Evolutionary conservation across 2,888 invertebrate genomes (phyloP).

Genomic region (Drosophila limbata): DNA sequence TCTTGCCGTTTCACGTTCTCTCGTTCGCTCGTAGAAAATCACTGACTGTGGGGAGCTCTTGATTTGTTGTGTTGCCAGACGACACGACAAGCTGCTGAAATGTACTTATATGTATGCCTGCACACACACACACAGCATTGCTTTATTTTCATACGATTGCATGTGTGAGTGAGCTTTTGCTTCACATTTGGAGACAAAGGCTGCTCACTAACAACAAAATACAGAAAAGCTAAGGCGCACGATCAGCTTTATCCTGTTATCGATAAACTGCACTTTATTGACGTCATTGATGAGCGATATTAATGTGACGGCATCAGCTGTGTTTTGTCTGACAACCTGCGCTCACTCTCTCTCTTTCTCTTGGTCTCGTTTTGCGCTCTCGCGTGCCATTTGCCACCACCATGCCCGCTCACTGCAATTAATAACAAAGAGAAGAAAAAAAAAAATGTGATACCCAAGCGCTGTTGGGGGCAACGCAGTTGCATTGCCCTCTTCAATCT

Average conservation of each 20-base stretch:
- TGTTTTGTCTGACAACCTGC: conserved; percentile 4
- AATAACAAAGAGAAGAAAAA: conserved; percentile 11
- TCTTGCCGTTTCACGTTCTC: conserved; percentile 15
- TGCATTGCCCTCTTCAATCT: conserved; percentile 15
- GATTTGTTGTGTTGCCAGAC: conserved; percentile 23
- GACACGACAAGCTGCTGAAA: conserved; percentile 8
- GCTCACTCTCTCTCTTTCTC: conserved; percentile 3
- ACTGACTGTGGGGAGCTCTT: conserved; percentile 28
- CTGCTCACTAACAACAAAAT: neutral
- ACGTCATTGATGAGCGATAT: conserved; percentile 13
- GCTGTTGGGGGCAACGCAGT: conserved; percentile 16
- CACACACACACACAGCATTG: conserved; percentile 15
- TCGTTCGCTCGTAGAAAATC: conserved; percentile 28
- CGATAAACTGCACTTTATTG: conserved; percentile 29
- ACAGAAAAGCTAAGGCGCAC: conserved; percentile 16
- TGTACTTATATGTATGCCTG: neutral
- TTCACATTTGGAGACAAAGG: conserved; percentile 20
- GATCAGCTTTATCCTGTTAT: conserved; percentile 46
- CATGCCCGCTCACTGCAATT: conserved; percentile 33
- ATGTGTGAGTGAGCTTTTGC: conserved; percentile 1
- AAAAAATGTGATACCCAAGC: conserved; percentile 4
- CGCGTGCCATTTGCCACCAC: conserved; percentile 32
- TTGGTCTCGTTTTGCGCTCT: conserved; percentile 4
- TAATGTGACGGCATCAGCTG: conserved; percentile 32
- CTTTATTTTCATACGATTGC: neutral